Evolutionary conservation across 2,888 invertebrate species (phyloP).

Genomic region (Chloromyia formosa): DNA sequence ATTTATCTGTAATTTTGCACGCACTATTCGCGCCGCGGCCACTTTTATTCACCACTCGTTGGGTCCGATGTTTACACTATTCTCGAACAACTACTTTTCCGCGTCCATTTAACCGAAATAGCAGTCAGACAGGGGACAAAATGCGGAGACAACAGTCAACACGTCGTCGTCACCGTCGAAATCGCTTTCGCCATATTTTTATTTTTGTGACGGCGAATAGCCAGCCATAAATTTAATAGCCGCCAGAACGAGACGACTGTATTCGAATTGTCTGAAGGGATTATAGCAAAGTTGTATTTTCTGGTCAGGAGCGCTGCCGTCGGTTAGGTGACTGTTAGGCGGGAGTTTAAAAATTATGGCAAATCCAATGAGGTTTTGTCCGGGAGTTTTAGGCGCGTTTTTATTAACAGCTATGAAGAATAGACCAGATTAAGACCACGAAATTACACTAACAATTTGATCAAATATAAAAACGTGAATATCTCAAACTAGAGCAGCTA

Average conservation of each 20-base stretch:
- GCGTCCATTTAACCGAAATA: constrained; percentile 14
- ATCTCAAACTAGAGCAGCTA: too few relatives aligned
- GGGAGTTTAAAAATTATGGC: too few relatives aligned
- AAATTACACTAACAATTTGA: too few relatives aligned
- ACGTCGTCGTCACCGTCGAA: constrained; percentile 39
- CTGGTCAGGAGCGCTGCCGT: too few relatives aligned
- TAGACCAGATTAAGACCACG: too few relatives aligned
- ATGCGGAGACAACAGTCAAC: constrained; percentile 35
- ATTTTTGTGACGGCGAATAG: constrained; percentile 38
- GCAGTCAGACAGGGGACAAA: background rate
- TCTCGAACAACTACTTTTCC: constrained; percentile 15
- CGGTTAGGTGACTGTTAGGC: too few relatives aligned
- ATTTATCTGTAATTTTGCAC: background rate
- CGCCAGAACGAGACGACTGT: background rate
- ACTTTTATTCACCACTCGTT: constrained; percentile 17
- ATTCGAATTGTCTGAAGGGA: background rate
- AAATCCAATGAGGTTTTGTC: too few relatives aligned
- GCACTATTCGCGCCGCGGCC: background rate
- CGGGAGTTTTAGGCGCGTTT: too few relatives aligned
- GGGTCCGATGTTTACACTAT: constrained; percentile 24
- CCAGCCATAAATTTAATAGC: constrained; percentile 19
- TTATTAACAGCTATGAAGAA: too few relatives aligned
- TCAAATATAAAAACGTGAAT: too few relatives aligned
- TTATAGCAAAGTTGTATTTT: too few relatives aligned
- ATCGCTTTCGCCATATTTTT: constrained; percentile 40